Base-by-base conservation (phyloP, 2,797 vertebrate species). In the Girardinus metallicus region DNA sequence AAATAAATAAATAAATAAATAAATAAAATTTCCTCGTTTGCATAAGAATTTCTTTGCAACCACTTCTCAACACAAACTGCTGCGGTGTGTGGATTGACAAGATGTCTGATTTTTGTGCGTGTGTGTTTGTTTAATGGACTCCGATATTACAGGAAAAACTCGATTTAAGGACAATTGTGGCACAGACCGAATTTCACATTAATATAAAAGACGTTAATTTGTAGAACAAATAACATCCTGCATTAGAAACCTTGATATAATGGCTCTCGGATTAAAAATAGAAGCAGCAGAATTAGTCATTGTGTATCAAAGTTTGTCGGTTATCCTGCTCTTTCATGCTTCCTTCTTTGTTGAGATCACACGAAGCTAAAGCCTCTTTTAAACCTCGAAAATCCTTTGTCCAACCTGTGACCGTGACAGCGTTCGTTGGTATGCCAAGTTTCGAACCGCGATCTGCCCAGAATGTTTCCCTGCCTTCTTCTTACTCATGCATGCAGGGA, bases 221-320 rank as follows among this genome's bases (percentile, higher is more conserved):
- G 9, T n/a, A 44, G 26, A 12, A n/a, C 73, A 39, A 53, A 74
- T 44, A 15, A 74, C 31, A 53, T 53, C 31, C 7, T 74, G 31
- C 7, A 53, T 39, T 23, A 34, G 15, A 5, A 43, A 57, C 9
- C 10, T n/a, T 31, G n/a, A 31, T 36, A 23, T 21, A 36, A 73
- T 11, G 39, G 72, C 46, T 5, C 13, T 7, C 5, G 29, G 46
- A n/a, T 57, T 26, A 76, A 23, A 21, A 39, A 57, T n/a, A 12
- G 21, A 7, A 10, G 9, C 53, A 75, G 41, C 55, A 13, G 5
- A 23, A 5, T 80, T 83, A 87, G 74, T 89, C 80, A 84, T 2
- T 16, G 39, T 7, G 68, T 31, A 71, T 73, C 51, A 39, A 79
- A 85, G 77, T n/a, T 66, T n/a, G n/a, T n/a, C 46, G 41, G 53